phyloP scores from a whole-genome alignment of 1,140 invertebrate genomes.

The Campodea augens region DNA sequence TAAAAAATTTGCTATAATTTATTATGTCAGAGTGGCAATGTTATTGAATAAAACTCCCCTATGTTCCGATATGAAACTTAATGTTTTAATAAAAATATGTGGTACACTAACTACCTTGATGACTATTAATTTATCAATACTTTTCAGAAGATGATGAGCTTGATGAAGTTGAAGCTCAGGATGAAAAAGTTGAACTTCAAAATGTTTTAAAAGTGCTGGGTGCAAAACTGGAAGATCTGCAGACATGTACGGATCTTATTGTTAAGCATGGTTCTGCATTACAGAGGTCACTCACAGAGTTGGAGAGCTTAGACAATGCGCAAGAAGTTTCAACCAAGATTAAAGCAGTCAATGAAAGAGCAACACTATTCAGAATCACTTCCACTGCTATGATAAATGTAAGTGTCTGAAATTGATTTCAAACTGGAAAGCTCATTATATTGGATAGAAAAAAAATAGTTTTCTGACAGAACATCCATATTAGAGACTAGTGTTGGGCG shows the following conservation, averaged over 20 bases:
- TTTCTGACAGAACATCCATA: slow-evolving; percentile 1
- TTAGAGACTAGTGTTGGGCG: slow-evolving; percentile 9
- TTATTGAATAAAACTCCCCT: too few species aligned
- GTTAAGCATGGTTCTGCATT: slow-evolving; percentile 65
- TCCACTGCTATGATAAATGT: slow-evolving; percentile 92
- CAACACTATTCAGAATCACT: slow-evolving; percentile 81
- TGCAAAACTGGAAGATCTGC: slow-evolving; percentile 60
- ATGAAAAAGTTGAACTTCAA: slow-evolving; percentile 32
- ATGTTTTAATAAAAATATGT: too few species aligned
- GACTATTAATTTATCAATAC: too few species aligned
- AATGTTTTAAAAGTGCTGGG: slow-evolving; percentile 38
- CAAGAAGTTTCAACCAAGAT: slow-evolving; percentile 28
- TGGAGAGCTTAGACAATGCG: slow-evolving; percentile 48
- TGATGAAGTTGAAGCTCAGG: slow-evolving; percentile 22
- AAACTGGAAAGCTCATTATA: too few species aligned
- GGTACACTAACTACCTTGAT: too few species aligned
- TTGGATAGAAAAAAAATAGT: too few species aligned
- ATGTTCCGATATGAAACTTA: too few species aligned
- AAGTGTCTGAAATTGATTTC: too few species aligned
- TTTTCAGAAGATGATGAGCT: slow-evolving; percentile 5
- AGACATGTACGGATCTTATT: slow-evolving; percentile 77
- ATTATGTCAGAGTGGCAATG: too few species aligned
- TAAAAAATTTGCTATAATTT: too few species aligned
- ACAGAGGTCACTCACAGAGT: slow-evolving; percentile 62
- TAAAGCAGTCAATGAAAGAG: slow-evolving; percentile 70